phyloP scores from a whole-genome alignment of 2,113 vertebrate species.

The Chloropsis hardwickii region DNA sequence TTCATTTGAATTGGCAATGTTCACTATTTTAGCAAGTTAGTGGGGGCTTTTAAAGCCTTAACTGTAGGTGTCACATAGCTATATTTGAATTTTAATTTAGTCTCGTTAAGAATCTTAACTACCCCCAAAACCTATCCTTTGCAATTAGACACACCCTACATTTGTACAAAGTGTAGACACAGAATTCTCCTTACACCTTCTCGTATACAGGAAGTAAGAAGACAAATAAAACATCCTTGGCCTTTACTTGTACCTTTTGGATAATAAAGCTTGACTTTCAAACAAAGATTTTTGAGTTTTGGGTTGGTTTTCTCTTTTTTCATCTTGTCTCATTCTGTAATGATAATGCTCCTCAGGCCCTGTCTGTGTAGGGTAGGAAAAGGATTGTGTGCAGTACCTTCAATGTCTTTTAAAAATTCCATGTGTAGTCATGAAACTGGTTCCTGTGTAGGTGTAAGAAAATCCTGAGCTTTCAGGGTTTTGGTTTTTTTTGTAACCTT shows the following conservation, averaged over 20 bases:
- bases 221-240: background rate
- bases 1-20: background rate
- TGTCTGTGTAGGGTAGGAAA: background rate
- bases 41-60: background rate
- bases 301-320: background rate
- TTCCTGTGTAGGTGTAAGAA: background rate
- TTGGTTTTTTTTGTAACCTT: background rate
- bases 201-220: background rate
- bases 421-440: fast-evolving
- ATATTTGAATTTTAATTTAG: background rate
- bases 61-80: background rate
- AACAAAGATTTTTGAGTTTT: background rate
- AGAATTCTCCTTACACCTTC: background rate
- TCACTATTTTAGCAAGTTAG: background rate
- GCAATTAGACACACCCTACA: background rate
- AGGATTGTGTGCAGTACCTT: background rate
- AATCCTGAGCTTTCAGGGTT: background rate
- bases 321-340: background rate
- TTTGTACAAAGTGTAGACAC: background rate
- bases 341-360: background rate
- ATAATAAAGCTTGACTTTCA: constrained; percentile 33
- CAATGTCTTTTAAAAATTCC: background rate
- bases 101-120: fast-evolving
- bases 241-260: background rate
- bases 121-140: background rate